Percentiles rank a stretch among this genome's conserved stretches.
These are phyloP conservation scores for Lophotriccus pileatus DNA, from an alignment of 2,797 vertebrate genomes.

Conservation along the genomic window DNA sequence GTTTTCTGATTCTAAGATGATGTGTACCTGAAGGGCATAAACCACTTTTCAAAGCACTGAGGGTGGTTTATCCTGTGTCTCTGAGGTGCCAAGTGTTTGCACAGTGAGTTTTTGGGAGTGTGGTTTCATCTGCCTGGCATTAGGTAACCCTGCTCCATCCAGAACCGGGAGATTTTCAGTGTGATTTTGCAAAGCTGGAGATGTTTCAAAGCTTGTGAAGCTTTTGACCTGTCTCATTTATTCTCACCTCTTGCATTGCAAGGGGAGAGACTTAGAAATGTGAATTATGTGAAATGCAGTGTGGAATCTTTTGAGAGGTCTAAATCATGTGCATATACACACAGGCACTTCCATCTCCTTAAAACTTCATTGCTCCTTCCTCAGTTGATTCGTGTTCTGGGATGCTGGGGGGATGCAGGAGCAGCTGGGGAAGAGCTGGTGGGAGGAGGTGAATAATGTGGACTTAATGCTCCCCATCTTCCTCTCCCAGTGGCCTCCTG, in stretches of 20 bases:
- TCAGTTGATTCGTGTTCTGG: fast-evolving
- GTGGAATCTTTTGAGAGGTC: constrained; percentile 39
- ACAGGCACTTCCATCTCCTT: background rate
- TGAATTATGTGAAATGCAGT: background rate
- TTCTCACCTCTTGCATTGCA: background rate
- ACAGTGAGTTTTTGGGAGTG: background rate
- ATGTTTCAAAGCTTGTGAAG: background rate
- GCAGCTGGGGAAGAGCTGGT: background rate
- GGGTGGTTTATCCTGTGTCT: background rate
- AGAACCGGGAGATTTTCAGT: background rate
- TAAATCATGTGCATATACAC: background rate
- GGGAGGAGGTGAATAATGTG: background rate
- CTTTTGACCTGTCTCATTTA: constrained; percentile 30
- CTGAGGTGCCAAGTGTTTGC: fast-evolving
- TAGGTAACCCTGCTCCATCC: background rate
- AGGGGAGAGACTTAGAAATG: background rate
- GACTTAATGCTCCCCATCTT: fast-evolving
- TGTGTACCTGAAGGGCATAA: background rate
- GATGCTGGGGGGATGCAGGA: background rate
- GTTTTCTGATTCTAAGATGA: background rate
- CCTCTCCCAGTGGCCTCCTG: background rate
- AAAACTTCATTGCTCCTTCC: background rate
- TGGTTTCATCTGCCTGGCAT: background rate
- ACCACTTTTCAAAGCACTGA: background rate
- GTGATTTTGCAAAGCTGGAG: background rate